Evolutionary conservation across 2,113 vertebrate genomes (phyloP), one percentile per base, ranked within the genome.

Genomic region (Tympanuchus pallidicinctus): DNA sequence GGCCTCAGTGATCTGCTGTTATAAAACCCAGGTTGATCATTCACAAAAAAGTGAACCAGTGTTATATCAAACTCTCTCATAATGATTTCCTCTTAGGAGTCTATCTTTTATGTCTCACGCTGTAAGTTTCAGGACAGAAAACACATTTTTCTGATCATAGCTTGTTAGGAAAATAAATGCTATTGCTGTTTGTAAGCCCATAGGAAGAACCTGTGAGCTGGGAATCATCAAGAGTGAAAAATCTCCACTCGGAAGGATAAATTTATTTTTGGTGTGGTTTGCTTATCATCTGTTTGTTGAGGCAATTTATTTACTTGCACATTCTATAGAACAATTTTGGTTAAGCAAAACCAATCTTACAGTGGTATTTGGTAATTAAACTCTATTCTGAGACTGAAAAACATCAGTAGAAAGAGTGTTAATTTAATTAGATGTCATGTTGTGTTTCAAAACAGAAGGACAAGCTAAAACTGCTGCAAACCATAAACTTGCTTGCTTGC

Each of bases 391-490:
- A 93, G 71, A 47, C n/a, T 86, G 69, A 60, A 61, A 78, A 93
- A 85, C 25, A 19, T 78, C 43, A 86, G 43, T n/a, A 57, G 22
- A 63, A 91, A 82, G 42, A 43, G 18, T 42, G 63, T 77, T 93
- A 80, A 56, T 47, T 90, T 95, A 88, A 90, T 89, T 82, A 79
- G 65, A 22, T 67, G 45, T 57, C 71, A 60, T 38, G 47, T 70
- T 82, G n/a, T 73, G 70, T 43, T 90, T 93, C 72, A 67, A 69
- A 91, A 77, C 59, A 82, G n/a, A 65, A 88, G 66, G n/a, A 63
- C 42, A 67, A 57, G 32, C 56, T 71, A 45, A 82, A 28, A 34
- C 66, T 63, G 56, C 25, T 78, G 43, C n/a, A 10, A 90, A 30
- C 70, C 67, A 27, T 30, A 10, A 91, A 30, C 66, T 74, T 30